A percentile compares a stretch with the other conserved stretches of the same genome.
These are phyloP conservation scores for Torymus tubicola DNA, from an alignment of 2,888 invertebrate genomes.

Conservation along the genomic window DNA sequence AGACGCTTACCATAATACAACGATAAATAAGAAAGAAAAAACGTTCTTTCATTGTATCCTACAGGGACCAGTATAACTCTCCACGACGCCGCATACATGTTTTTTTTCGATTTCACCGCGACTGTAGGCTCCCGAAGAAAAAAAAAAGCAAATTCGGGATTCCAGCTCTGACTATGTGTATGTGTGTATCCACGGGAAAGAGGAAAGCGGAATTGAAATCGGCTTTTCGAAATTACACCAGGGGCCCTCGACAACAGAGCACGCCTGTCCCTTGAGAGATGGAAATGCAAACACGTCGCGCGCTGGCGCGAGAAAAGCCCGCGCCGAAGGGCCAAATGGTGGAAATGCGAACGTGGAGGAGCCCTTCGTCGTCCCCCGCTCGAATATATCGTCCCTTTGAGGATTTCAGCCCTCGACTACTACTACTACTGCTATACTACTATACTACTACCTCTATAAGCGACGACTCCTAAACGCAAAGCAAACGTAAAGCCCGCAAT, in stretches of 20 bases:
- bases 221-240: conserved; percentile 74
- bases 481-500: conserved; percentile 65
- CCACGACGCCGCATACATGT: not conserved
- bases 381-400: conserved; percentile 66
- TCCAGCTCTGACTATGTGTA: conserved; percentile 59
- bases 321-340: conserved; percentile 22
- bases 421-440: not conserved
- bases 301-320: conserved; percentile 60
- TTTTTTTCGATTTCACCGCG: conserved; percentile 6
- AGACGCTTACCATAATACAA: conserved; percentile 3
- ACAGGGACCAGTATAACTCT: not conserved
- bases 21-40: conserved; percentile 22
- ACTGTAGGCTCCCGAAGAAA: not conserved
- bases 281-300: conserved; percentile 74
- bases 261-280: conserved; percentile 62
- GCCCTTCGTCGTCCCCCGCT: not conserved
- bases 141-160: conserved; percentile 62
- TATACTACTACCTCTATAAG: too few relatives aligned
- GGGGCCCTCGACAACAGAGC: conserved; percentile 46
- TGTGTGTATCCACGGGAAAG: conserved; percentile 63
- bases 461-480: conserved; percentile 61
- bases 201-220: conserved; percentile 73
- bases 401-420: conserved; percentile 65
- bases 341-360: conserved; percentile 46
- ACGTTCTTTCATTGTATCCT: not conserved